Evolutionary conservation across 2,888 invertebrate genomes (phyloP).

Genomic region (Dynastes hyllus): DNA sequence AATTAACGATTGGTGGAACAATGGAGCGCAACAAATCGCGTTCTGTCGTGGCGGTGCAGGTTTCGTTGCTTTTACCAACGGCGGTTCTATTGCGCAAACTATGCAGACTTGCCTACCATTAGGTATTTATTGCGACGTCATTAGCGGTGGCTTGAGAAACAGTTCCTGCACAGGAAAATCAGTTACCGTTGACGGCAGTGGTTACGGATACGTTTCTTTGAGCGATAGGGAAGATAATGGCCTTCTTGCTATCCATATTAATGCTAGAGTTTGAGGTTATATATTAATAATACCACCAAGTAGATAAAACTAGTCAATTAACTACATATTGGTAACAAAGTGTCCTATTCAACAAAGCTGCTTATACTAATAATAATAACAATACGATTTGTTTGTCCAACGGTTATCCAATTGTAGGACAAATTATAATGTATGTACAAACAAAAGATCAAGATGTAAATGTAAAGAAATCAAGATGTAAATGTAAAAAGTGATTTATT

Average conservation of each 20-base stretch:
- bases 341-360: too few species aligned
- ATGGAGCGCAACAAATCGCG: slow-evolving; percentile 82
- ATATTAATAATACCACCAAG: too few species aligned
- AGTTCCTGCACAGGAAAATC: slow-evolving; percentile 78
- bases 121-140: slow-evolving; percentile 90
- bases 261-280: slow-evolving; percentile 49
- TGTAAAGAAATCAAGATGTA: too few species aligned
- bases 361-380: too few species aligned
- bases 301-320: too few species aligned
- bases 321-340: too few species aligned
- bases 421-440: too few species aligned
- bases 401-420: too few species aligned
- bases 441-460: too few species aligned
- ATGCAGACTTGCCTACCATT: slow-evolving; percentile 82
- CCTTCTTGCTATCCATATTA: slow-evolving; percentile 80
- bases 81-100: slow-evolving; percentile 75
- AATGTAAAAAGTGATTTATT: too few species aligned
- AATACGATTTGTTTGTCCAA: too few species aligned
- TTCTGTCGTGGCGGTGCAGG: slow-evolving; percentile 82
- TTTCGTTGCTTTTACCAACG: slow-evolving; percentile 80
- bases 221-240: slow-evolving; percentile 77
- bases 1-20: slow-evolving; percentile 81
- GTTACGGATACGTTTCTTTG: slow-evolving; percentile 75
- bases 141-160: slow-evolving; percentile 77
- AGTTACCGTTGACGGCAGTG: slow-evolving; percentile 75